Base-by-base conservation (phyloP, 1,140 invertebrate species). In the Eumaeus atala region DNA sequence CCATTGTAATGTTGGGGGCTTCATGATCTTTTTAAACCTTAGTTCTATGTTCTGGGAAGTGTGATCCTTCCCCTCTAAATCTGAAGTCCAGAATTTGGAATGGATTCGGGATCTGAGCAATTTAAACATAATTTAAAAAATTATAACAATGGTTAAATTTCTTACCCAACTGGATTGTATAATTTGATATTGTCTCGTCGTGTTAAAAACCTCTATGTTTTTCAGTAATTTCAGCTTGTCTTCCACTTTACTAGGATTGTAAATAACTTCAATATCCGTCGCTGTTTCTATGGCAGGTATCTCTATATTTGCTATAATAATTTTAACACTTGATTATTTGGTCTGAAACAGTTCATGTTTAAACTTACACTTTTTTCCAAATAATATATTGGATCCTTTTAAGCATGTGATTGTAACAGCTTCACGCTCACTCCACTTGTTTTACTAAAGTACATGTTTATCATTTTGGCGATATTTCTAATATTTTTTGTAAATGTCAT, bases 401-500 rank as follows among this genome's bases (percentile, higher is more conserved):
- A 14, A 16, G 48, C 48, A 50, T 16, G 36, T 33, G 38, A 10
- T 50, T 37, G 2, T 28, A 3, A 28, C 21, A 28, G 21, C 21
- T n/a, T 28, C 21, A 28, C 21, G 6, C 21, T 28, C 2, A 28
- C 21, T 28, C 6, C 21, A 3, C 2, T 28, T 28, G 21, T 28
- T 28, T 28, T 28, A 28, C 6, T 28, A 28, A 28, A 28, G 6
- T 28, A 28, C 21, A 28, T 28, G 6, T 56, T 50, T 11, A 63
- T 50, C 3, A 35, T 14, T 54, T 63, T 3, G 56, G 33, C 11
- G 61, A 54, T 28, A 63, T 56, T 51, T 59, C 18, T 9, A 48
- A n/a, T 3, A 59, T 54, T 28, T 59, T 54, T 48, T 62, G 36
- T 5, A 14, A 0, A 7, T 54, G 60, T 34, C 54, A 64, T 44